Conservation (phyloP, 2,797 vertebrate species). For the Scleropages formosus region DNA sequence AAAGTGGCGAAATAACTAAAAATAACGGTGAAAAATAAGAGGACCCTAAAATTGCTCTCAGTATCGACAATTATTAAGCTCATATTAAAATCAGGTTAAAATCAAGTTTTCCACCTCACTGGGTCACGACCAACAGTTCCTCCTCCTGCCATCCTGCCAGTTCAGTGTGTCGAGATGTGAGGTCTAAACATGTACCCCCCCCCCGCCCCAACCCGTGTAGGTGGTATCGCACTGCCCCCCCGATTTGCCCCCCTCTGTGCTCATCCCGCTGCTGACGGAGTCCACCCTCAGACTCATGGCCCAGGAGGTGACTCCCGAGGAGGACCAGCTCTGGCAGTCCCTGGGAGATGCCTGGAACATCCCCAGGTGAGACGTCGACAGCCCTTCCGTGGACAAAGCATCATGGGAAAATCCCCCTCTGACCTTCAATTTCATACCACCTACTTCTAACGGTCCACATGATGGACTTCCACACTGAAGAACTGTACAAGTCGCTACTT, state of each 20-base stretch:
- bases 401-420: too few relatives aligned
- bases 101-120: background rate
- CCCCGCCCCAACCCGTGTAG: constrained; percentile 50
- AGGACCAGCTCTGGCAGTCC: constrained; percentile 66
- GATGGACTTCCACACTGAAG: too few relatives aligned
- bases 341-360: constrained; percentile 76
- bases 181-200: background rate
- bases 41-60: too few relatives aligned
- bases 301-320: constrained; percentile 48
- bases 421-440: too few relatives aligned
- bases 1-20: too few relatives aligned
- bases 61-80: too few relatives aligned
- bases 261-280: constrained; percentile 71
- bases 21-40: too few relatives aligned
- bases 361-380: constrained; percentile 59
- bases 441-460: too few relatives aligned
- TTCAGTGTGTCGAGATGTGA: constrained; percentile 7
- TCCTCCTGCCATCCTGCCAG: too few relatives aligned
- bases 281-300: constrained; percentile 66
- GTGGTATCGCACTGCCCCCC: constrained; percentile 60
- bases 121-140: background rate
- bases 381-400: too few relatives aligned
- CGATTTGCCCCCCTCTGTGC: constrained; percentile 56
- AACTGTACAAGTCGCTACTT: too few relatives aligned
- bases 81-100: too few relatives aligned